Evolutionary conservation across 2,113 vertebrate species (phyloP).

Genomic region (Cryptomyrus ogoouensis): DNA sequence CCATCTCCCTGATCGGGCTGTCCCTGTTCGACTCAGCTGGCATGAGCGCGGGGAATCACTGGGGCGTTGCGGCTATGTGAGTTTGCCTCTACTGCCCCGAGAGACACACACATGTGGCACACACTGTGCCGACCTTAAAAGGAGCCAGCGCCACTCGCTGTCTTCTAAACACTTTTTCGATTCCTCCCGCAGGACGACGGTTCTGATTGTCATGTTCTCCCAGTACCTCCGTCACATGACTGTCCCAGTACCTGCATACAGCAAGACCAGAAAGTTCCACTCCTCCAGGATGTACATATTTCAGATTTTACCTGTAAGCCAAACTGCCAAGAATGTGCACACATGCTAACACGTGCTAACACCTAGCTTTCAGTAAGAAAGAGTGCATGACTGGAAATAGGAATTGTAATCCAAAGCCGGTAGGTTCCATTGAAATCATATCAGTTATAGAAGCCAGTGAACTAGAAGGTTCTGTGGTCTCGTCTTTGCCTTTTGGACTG

Average conservation of each 20-base stretch:
- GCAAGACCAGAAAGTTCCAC: slow-evolving; percentile 64
- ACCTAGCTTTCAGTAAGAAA: neutral
- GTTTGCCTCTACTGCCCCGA: slow-evolving; percentile 37
- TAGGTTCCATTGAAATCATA: neutral
- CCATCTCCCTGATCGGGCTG: slow-evolving; percentile 83
- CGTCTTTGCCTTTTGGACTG: slow-evolving; percentile 1
- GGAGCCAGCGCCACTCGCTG: slow-evolving; percentile 4
- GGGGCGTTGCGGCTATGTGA: slow-evolving; percentile 83
- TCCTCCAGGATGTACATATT: slow-evolving; percentile 70
- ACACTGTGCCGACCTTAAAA: neutral
- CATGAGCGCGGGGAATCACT: slow-evolving; percentile 75
- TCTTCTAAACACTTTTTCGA: slow-evolving; percentile 10
- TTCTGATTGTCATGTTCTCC: slow-evolving; percentile 85
- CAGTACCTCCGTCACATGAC: slow-evolving; percentile 83
- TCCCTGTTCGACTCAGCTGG: slow-evolving; percentile 83
- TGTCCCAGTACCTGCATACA: slow-evolving; percentile 68
- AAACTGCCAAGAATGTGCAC: neutral
- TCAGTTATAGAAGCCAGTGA: neutral
- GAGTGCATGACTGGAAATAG: neutral
- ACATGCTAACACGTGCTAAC: neutral
- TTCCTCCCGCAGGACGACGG: slow-evolving; percentile 68
- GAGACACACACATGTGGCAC: slow-evolving; percentile 13
- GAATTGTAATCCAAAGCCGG: neutral
- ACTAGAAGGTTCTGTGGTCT: neutral
- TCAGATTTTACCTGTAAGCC: slow-evolving; percentile 85